Evolutionary conservation across 2,113 vertebrate species (phyloP).

Genomic region (Apeltes quadracus): DNA sequence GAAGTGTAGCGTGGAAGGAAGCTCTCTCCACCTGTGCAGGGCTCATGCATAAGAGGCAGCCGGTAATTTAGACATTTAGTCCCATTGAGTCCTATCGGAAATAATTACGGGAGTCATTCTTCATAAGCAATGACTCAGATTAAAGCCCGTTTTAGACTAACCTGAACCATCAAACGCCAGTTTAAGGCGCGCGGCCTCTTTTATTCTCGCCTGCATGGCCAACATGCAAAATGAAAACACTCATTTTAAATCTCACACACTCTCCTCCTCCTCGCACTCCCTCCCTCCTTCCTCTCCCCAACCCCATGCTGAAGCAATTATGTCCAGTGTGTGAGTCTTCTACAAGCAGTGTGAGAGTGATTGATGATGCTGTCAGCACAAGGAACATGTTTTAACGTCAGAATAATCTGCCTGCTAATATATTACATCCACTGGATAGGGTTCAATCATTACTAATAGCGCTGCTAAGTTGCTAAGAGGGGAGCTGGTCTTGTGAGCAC

Average conservation of each 20-base stretch:
- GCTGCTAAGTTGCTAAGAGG: slow-evolving; percentile 77
- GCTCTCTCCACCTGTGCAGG: slow-evolving; percentile 1
- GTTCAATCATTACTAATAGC: slow-evolving; percentile 81
- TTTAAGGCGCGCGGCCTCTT: slow-evolving; percentile 12
- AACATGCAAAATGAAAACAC: slow-evolving; percentile 59
- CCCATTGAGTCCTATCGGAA: slow-evolving; percentile 21
- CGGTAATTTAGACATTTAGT: slow-evolving; percentile 16
- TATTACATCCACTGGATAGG: slow-evolving; percentile 82
- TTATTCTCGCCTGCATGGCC: slow-evolving; percentile 31
- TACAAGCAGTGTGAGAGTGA: slow-evolving; percentile 79
- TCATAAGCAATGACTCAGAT: slow-evolving; percentile 33
- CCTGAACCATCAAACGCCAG: slow-evolving; percentile 42
- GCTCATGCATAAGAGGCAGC: background rate
- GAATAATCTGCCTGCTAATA: slow-evolving; percentile 84
- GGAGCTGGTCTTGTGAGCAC: slow-evolving; percentile 62
- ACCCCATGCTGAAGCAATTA: slow-evolving; percentile 73
- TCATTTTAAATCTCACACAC: slow-evolving; percentile 48
- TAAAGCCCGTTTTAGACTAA: slow-evolving; percentile 32
- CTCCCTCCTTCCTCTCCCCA: slow-evolving; percentile 29
- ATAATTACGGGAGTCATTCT: slow-evolving; percentile 29
- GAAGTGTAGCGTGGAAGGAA: background rate
- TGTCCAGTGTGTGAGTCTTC: slow-evolving; percentile 72
- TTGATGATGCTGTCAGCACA: slow-evolving; percentile 82
- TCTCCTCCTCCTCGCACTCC: slow-evolving; percentile 21
- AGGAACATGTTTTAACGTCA: slow-evolving; percentile 81